Evolutionary conservation across 2,888 invertebrate genomes (phyloP).

Genomic region (Alviniconcha strummeri): DNA sequence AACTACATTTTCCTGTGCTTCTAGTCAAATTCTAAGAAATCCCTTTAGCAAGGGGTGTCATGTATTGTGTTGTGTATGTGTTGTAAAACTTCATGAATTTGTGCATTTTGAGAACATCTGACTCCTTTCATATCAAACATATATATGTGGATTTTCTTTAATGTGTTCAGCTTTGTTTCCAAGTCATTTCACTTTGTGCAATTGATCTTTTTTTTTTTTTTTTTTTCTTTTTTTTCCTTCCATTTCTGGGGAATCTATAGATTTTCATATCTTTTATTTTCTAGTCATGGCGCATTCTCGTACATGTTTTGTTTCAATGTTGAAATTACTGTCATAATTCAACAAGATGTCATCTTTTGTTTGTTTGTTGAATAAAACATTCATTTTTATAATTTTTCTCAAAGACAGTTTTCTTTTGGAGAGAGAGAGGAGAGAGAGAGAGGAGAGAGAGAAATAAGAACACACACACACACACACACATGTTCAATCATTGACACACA

Average conservation of each 20-base stretch:
- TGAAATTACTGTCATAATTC: constrained; percentile 21
- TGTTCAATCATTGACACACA: not conserved
- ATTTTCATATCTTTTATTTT: constrained; percentile 24
- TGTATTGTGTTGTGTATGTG: not conserved
- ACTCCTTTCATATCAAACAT: constrained; percentile 22
- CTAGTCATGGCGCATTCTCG: constrained; percentile 17
- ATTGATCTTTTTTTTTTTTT: not conserved
- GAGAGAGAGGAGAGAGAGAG: not conserved
- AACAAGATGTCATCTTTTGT: constrained; percentile 17
- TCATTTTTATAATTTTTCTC: constrained; percentile 9
- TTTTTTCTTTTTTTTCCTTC: not conserved
- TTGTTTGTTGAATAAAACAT: constrained; percentile 28
- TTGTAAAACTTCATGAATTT: constrained; percentile 7
- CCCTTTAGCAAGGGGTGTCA: no score
- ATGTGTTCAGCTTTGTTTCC: not conserved
- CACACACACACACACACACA: not conserved
- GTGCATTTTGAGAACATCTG: not conserved
- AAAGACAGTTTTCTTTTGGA: not conserved
- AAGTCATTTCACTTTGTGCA: constrained; percentile 10
- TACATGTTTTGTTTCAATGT: constrained; percentile 13
- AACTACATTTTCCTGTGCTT: no score
- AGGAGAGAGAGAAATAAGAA: not conserved
- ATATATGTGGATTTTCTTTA: not conserved
- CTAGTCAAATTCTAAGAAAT: no score
- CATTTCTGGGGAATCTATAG: not conserved